Percentiles rank a stretch among this genome's conserved stretches.
Conservation (phyloP, 2,888 invertebrate species). For the Axea sp. region DNA sequence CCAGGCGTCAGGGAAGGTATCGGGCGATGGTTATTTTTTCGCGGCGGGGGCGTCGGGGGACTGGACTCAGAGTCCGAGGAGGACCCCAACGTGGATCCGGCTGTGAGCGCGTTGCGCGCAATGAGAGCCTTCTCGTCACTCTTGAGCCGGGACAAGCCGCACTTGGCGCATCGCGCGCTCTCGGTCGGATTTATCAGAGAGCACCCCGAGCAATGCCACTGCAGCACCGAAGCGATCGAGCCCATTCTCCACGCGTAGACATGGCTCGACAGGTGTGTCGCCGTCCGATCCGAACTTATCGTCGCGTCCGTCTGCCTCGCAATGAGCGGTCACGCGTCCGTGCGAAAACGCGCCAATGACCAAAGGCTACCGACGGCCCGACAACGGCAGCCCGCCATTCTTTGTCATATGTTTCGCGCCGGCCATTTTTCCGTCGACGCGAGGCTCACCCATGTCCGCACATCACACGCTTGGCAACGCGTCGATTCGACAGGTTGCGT, state of each 20-base stretch:
- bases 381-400: conserved; percentile 72
- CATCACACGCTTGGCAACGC: conserved; percentile 3
- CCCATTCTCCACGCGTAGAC: conserved; percentile 86
- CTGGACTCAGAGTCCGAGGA: conserved; percentile 66
- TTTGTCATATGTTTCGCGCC: conserved; percentile 77
- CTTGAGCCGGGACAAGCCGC: conserved; percentile 81
- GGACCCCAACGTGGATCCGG: conserved; percentile 34
- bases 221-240: conserved; percentile 95
- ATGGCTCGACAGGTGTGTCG: conserved; percentile 76
- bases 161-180: conserved; percentile 90
- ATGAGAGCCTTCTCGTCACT: conserved; percentile 68
- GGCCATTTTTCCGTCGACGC: conserved; percentile 73
- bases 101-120: conserved; percentile 20
- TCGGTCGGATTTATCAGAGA: conserved; percentile 94
- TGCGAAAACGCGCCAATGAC: conserved; percentile 10
- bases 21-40: conserved; percentile 58
- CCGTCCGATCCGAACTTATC: conserved; percentile 34
- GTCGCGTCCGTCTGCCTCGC: conserved; percentile 12
- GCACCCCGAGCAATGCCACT: conserved; percentile 94
- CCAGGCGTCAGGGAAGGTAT: conserved; percentile 11
- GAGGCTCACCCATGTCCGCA: no score
- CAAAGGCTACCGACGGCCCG: conserved; percentile 43
- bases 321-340: conserved; percentile 2
- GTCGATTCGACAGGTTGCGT: no score
- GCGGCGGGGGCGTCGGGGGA: conserved; percentile 73